phyloP scores from a whole-genome alignment of 2,888 invertebrate genomes.

The Nowickia ferox region DNA sequence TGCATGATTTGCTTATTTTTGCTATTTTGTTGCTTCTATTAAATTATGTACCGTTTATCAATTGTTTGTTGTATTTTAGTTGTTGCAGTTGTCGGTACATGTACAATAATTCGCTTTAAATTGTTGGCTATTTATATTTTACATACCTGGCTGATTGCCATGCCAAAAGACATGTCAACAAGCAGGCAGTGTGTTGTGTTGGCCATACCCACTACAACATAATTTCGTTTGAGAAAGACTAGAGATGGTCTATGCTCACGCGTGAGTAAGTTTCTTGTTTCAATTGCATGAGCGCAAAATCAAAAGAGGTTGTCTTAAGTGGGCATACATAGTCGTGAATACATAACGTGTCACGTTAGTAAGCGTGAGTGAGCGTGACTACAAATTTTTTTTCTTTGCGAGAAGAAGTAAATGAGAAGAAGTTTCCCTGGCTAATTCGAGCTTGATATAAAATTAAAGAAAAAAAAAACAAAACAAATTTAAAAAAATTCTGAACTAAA shows the following conservation, averaged over 20 bases:
- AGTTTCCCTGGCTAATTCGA: too few relatives aligned
- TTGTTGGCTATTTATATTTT: constrained; percentile 53
- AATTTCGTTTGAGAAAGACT: neutral
- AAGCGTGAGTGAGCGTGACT: too few relatives aligned
- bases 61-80: constrained; percentile 36
- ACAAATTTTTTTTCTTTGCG: too few relatives aligned
- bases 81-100: constrained; percentile 46
- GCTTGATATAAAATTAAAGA: too few relatives aligned
- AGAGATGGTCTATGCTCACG: neutral
- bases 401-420: too few relatives aligned
- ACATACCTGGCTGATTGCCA: constrained; percentile 64
- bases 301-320: too few relatives aligned
- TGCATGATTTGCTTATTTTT: constrained; percentile 38
- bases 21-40: constrained; percentile 22
- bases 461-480: too few relatives aligned
- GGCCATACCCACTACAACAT: constrained; percentile 26
- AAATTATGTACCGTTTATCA: constrained; percentile 63
- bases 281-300: too few relatives aligned
- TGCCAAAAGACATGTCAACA: constrained; percentile 28
- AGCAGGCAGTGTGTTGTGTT: neutral
- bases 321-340: too few relatives aligned
- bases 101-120: constrained; percentile 52
- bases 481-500: too few relatives aligned
- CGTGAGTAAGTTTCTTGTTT: too few relatives aligned
- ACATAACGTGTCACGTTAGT: too few relatives aligned